Evolutionary conservation across 2,888 invertebrate genomes (phyloP).

Genomic region (Caenorhabditis sinica): DNA sequence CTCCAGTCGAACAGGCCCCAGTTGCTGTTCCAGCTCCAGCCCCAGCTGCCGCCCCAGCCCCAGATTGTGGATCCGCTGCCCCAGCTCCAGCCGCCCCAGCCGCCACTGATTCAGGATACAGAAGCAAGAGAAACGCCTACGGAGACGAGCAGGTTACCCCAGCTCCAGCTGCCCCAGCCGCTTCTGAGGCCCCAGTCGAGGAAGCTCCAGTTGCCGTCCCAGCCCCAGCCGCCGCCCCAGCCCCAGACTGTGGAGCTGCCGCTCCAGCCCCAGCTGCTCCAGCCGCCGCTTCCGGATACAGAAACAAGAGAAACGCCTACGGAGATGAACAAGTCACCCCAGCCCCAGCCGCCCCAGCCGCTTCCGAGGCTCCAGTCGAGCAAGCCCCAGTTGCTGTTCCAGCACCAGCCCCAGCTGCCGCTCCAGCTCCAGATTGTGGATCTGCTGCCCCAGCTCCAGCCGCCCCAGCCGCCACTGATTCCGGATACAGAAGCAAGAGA

Average conservation of each 20-base stretch:
- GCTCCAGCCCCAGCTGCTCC: slow-evolving; percentile 58
- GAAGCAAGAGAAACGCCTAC: slow-evolving; percentile 71
- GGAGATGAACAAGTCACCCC: slow-evolving; percentile 74
- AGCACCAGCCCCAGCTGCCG: slow-evolving; percentile 63
- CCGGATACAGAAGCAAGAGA: slow-evolving; percentile 66
- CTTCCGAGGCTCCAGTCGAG: slow-evolving; percentile 56
- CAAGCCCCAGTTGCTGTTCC: slow-evolving; percentile 46
- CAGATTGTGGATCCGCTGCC: slow-evolving; percentile 51
- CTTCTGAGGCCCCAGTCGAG: slow-evolving; percentile 60
- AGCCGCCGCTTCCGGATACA: slow-evolving; percentile 65
- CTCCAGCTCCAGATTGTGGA: slow-evolving; percentile 56
- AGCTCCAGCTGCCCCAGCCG: slow-evolving; percentile 58
- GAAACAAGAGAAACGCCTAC: slow-evolving; percentile 70
- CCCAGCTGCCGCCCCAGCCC: slow-evolving; percentile 62
- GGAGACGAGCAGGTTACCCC: slow-evolving; percentile 74
- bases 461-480: slow-evolving; percentile 54
- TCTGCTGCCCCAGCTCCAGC: slow-evolving; percentile 56
- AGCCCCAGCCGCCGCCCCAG: slow-evolving; percentile 61
- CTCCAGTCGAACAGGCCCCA: too few species aligned
- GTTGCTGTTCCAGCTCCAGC: slow-evolving; percentile 56
- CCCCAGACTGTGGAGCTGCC: slow-evolving; percentile 49
- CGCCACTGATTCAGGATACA: slow-evolving; percentile 57
- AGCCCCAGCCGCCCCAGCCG: slow-evolving; percentile 62
- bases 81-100: slow-evolving; percentile 55
- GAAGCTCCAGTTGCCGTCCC: slow-evolving; percentile 55